Evolutionary conservation across 2,113 vertebrate species (phyloP), one percentile per base, ranked within the genome.

Genomic region (Poicephalus meyeri): DNA sequence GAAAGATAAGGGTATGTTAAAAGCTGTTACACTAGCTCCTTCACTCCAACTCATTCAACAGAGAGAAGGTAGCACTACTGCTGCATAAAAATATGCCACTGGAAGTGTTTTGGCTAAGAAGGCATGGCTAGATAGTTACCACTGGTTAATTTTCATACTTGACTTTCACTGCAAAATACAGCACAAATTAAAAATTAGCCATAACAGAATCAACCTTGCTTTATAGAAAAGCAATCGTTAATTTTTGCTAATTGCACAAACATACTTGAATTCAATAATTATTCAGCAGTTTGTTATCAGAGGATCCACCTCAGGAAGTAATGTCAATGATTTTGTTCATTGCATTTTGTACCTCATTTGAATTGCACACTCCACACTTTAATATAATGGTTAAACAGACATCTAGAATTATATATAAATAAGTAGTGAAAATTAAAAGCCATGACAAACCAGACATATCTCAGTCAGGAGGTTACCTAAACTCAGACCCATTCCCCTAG

Each of bases 11-110:
- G 41, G 19, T 29, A 72, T 50, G 56, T 39, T 72, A 65, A 81
- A 94, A 88, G 70, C 71, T 84, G 69, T 88, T 80, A 86, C 61
- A 31, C 85, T 35, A 84, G 66, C 68, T 89, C 84, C 14, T 60
- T 47, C 85, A 70, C 82, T 81, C 50, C 42, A 60, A 39, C 72
- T 84, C 83, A 31, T 60, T 66, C 53, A 74, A 44, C 25, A 64
- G 20, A 71, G 23, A 37, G 13, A 90, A 86, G 28, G 42, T 8
- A 79, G 80, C 80, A 52, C 61, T 46, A 16, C 15, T 17, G 26
- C n/a, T 77, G 52, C 11, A 78, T 50, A 47, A 86, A 86, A 84
- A 23, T 29, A 49, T 0, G 1, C 11, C 56, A 41, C 52, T 61
- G 61, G 41, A 91, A 88, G 47, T 17, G 31, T 26, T 85, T 87